Percentiles rank a stretch among this genome's conserved stretches.
These are phyloP conservation scores for Drosophila emarginata DNA, from an alignment of 2,888 invertebrate genomes.

Conservation along the genomic window DNA sequence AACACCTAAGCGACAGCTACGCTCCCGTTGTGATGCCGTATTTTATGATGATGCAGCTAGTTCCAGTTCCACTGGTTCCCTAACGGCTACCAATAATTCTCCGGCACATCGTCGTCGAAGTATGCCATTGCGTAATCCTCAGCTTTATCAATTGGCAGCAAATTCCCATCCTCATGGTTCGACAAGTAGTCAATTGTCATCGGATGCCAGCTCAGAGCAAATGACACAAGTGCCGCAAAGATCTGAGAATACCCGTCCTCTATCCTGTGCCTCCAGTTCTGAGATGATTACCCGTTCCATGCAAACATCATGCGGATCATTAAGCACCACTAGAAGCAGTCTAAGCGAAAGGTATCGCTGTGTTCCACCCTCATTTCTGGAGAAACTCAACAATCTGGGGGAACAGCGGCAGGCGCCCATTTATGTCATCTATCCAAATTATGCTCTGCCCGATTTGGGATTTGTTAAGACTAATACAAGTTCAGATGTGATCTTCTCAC, in stretches of 20 bases:
- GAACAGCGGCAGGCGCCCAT: conserved; percentile 88
- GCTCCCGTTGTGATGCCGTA: conserved; percentile 60
- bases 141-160: conserved; percentile 77
- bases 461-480: conserved; percentile 86
- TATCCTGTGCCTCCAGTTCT: conserved; percentile 78
- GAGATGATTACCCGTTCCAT: conserved; percentile 88
- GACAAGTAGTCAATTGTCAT: conserved; percentile 76
- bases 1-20: conserved; percentile 56
- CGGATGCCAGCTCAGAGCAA: conserved; percentile 81
- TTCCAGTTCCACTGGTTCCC: conserved; percentile 76
- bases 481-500: conserved; percentile 88
- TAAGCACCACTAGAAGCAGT: conserved; percentile 77
- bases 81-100: conserved; percentile 78
- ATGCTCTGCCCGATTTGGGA: conserved; percentile 93
- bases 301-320: conserved; percentile 85
- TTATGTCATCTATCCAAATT: conserved; percentile 95
- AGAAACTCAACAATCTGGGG: conserved; percentile 86
- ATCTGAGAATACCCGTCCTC: conserved; percentile 46
- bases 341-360: conserved; percentile 85
- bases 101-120: conserved; percentile 79
- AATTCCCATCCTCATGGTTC: conserved; percentile 79
- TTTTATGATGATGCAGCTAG: conserved; percentile 77
- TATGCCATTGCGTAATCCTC: conserved; percentile 81
- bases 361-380: conserved; percentile 88
- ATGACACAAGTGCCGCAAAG: conserved; percentile 73